Evolutionary conservation across 2,888 invertebrate species (phyloP), one percentile per base, ranked within the genome.

Genomic region (Callyntrura guangdongensis): DNA sequence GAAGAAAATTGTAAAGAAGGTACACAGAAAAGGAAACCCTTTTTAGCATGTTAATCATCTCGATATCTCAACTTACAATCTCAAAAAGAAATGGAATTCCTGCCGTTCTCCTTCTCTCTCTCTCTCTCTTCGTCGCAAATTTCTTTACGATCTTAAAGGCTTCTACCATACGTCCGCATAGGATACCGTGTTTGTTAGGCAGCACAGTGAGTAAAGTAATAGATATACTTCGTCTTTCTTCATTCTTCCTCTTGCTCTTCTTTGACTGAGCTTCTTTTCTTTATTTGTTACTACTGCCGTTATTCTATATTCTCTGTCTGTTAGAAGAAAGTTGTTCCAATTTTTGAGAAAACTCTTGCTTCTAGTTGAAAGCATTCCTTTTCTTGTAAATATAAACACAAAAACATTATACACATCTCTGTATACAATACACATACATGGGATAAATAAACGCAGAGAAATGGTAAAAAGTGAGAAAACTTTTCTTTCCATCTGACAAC

Each of bases 11-110:
- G 56, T 81, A 27, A 81, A 85, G 79, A 59, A 83, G 47, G 69
- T 27, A 49, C 22, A 67, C 47, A 77, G 59, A 20, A 83, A 67
- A 74, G 47, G 77, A 89, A 84, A 64, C 56, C 77, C 72, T 56
- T 84, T 77, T 84, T 89, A 89, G 77, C 74, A 74, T 89, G 89
- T 89, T 89, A 89, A 89, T 89, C 89, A 89, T 89, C 84, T 84
- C 84, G 36, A 84, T 89, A 89, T 89, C 89, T 89, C 74, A 77
- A 53, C 89, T 89, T 84, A 64, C 83, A 89, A 89, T 89, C 89
- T 84, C 64, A 89, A 89, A 87, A 72, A 88, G 83, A 89, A 89
- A 83, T 83, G 67, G 83, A 89, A 88, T 87, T 87, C 86, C 64
- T 49, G 12, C 74, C 74, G 61, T 77, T 79, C 36, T 64, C 36